Percentiles rank a stretch among this genome's conserved stretches.
phyloP scores from a whole-genome alignment of 2,888 invertebrate species.

The Stramonita haemastoma region DNA sequence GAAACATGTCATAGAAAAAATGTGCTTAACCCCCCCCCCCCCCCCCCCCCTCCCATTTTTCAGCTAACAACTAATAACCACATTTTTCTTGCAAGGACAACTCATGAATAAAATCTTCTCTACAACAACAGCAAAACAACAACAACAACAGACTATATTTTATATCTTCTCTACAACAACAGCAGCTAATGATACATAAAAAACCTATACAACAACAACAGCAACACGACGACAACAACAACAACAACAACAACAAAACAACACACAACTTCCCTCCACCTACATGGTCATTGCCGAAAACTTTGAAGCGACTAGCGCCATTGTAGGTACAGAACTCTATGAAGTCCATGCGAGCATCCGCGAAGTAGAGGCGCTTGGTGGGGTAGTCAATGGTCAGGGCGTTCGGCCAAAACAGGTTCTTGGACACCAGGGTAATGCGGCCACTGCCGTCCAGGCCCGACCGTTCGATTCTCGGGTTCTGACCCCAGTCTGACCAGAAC shows the following conservation, averaged over 20 bases:
- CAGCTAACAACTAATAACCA: too few relatives aligned
- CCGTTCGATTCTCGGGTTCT: constrained; percentile 95
- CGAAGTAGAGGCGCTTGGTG: constrained; percentile 95
- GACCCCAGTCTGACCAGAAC: constrained; percentile 99
- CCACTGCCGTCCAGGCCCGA: constrained; percentile 97
- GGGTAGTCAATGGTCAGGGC: constrained; percentile 97
- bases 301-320: constrained; percentile 92
- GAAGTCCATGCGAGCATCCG: constrained; percentile 97
- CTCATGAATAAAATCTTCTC: too few relatives aligned
- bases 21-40: too few relatives aligned
- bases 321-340: constrained; percentile 99
- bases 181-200: too few relatives aligned
- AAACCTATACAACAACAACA: background rate
- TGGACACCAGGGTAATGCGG: constrained; percentile 89
- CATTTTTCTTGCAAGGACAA: too few relatives aligned
- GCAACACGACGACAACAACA: background rate
- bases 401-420: constrained; percentile 99
- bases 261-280: constrained; percentile 46
- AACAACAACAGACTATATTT: too few relatives aligned
- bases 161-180: too few relatives aligned
- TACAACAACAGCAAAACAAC: too few relatives aligned
- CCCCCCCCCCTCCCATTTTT: too few relatives aligned
- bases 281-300: constrained; percentile 78
- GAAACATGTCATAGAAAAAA: too few relatives aligned
- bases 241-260: background rate